These are phyloP conservation scores for Stenolophus ochropezus DNA, from an alignment of 2,888 invertebrate genomes.

Conservation along the genomic window DNA sequence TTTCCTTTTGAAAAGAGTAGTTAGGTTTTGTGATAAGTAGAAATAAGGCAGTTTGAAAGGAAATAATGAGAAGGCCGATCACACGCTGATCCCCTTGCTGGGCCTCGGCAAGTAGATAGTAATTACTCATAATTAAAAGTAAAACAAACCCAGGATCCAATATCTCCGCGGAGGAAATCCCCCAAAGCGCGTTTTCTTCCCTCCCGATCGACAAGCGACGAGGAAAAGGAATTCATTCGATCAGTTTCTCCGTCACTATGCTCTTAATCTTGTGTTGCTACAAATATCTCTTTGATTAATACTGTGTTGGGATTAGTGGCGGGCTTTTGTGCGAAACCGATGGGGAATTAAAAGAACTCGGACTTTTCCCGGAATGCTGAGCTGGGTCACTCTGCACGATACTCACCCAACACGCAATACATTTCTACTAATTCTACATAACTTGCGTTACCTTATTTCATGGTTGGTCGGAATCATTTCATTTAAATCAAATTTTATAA, in stretches of 20 bases:
- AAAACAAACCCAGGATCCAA: slow-evolving; percentile 24
- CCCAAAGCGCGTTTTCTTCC: slow-evolving; percentile 14
- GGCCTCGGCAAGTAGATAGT: slow-evolving; percentile 7
- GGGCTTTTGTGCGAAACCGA: slow-evolving; percentile 50
- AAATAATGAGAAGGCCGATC: background rate
- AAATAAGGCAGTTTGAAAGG: background rate
- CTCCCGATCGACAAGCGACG: background rate
- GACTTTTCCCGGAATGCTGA: slow-evolving; percentile 10
- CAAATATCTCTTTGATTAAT: slow-evolving; percentile 58
- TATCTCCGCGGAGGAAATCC: slow-evolving; percentile 22
- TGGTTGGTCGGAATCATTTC: no score
- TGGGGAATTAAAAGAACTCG: slow-evolving; percentile 55
- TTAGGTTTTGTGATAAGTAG: no score
- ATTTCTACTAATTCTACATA: no score
- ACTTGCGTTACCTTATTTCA: no score
- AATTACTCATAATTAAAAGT: slow-evolving; percentile 51
- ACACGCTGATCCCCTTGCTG: background rate
- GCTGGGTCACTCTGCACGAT: no score
- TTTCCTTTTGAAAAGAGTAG: no score
- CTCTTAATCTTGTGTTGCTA: slow-evolving; percentile 54
- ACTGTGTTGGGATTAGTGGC: slow-evolving; percentile 52
- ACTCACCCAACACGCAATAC: no score
- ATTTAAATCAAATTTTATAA: no score
- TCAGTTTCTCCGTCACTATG: slow-evolving; percentile 40
- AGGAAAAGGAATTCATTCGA: slow-evolving; percentile 49